Evolutionary conservation across 2,888 invertebrate species (phyloP).

Genomic region (Terebella lapidaria): DNA sequence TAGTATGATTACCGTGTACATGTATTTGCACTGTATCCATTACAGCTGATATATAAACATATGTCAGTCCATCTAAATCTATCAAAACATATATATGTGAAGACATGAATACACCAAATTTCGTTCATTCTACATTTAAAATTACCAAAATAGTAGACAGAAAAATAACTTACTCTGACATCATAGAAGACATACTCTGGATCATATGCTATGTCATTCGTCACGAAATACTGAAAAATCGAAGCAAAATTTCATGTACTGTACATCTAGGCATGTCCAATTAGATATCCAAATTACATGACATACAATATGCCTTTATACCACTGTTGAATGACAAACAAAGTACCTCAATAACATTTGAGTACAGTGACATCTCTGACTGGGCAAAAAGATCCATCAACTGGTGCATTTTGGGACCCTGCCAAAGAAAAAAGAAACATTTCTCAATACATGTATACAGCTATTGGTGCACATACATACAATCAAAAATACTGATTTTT

Average conservation of each 20-base stretch:
- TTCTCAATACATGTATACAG: not conserved
- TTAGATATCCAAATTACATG: not conserved
- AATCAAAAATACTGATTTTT: too few species aligned
- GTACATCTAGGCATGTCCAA: too few species aligned
- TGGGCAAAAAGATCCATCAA: conserved; percentile 93
- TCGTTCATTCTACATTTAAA: too few species aligned
- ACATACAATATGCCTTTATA: not conserved
- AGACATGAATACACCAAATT: too few species aligned
- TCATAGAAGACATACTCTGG: conserved; percentile 93
- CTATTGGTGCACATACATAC: not conserved
- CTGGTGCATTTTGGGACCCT: conserved; percentile 70
- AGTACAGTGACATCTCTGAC: conserved; percentile 89
- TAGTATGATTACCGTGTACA: too few species aligned
- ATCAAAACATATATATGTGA: too few species aligned
- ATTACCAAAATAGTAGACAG: not conserved
- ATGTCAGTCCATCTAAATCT: too few species aligned
- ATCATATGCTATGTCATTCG: conserved; percentile 84
- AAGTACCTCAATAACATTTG: conserved; percentile 64
- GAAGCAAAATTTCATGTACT: not conserved
- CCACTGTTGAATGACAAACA: not conserved
- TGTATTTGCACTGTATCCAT: too few species aligned
- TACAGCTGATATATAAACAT: too few species aligned
- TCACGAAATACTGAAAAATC: conserved; percentile 70
- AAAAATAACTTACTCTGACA: conserved; percentile 67
- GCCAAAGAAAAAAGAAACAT: conserved; percentile 1